Evolutionary conservation across 2,113 vertebrate species (phyloP).

Genomic region (Varanus salvator): DNA sequence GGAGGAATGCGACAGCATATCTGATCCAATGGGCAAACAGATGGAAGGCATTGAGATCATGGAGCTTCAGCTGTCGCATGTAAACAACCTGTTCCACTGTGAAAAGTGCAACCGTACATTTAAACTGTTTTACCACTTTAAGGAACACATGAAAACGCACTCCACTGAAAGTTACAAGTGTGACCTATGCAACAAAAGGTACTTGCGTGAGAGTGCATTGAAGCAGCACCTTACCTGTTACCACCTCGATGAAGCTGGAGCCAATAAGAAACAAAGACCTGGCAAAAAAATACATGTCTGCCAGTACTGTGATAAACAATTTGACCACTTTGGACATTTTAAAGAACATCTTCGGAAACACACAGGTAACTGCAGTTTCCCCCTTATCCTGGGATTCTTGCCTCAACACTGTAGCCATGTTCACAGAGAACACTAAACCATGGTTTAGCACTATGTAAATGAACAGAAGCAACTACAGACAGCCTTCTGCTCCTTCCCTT

Average conservation of each 20-base stretch:
- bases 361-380: constrained; percentile 82
- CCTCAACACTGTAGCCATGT: background rate
- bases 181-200: constrained; percentile 92
- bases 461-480: background rate
- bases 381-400: fast-evolving
- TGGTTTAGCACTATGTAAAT: background rate
- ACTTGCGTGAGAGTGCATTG: constrained; percentile 95
- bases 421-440: background rate
- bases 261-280: constrained; percentile 86
- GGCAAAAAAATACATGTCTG: constrained; percentile 96
- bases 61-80: constrained; percentile 96
- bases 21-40: constrained; percentile 88
- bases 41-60: constrained; percentile 95
- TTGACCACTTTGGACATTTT: constrained; percentile 98
- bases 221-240: constrained; percentile 93
- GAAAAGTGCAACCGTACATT: constrained; percentile 95
- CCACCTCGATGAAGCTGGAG: constrained; percentile 91
- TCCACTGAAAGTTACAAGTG: constrained; percentile 90
- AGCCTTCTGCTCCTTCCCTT: background rate
- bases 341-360: constrained; percentile 98
- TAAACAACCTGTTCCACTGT: constrained; percentile 95
- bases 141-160: constrained; percentile 97
- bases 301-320: constrained; percentile 96
- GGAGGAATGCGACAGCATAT: constrained; percentile 74
- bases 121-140: constrained; percentile 98